phyloP scores from a whole-genome alignment of 2,888 invertebrate genomes.

The Frankliniella intonsa region DNA sequence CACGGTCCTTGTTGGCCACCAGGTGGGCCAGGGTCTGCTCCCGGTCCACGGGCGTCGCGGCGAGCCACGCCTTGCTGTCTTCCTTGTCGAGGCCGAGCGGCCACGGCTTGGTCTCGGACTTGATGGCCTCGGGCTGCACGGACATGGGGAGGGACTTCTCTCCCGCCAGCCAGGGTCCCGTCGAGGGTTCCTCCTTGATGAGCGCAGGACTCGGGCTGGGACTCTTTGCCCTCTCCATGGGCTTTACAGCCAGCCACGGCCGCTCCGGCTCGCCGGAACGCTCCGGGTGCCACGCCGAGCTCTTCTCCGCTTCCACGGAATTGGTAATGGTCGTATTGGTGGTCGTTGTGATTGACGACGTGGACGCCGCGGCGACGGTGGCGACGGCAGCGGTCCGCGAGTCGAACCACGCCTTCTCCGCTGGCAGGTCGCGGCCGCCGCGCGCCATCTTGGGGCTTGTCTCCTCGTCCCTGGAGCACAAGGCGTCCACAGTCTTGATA shows the following conservation, averaged over 20 bases:
- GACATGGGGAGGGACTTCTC: background rate
- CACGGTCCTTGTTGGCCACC: background rate
- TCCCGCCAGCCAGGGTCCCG: background rate
- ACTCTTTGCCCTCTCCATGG: background rate
- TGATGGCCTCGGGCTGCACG: slow-evolving; percentile 5
- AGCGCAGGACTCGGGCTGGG: background rate
- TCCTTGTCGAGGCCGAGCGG: background rate
- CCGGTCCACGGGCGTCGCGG: background rate
- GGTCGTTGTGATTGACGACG: background rate
- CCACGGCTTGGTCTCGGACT: background rate
- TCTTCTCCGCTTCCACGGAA: background rate
- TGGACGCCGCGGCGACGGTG: background rate
- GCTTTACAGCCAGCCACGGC: slow-evolving; percentile 9
- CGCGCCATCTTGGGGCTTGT: background rate
- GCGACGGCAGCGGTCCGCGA: background rate
- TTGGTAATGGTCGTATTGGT: background rate
- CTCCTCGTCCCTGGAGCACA: slow-evolving; percentile 53
- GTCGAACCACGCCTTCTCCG: slow-evolving; percentile 39
- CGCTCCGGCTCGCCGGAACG: background rate
- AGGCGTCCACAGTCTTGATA: slow-evolving; percentile 70
- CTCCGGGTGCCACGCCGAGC: background rate
- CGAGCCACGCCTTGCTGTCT: background rate
- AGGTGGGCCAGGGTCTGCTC: background rate
- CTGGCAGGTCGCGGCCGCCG: slow-evolving; percentile 34
- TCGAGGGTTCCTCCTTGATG: slow-evolving; percentile 8